Percentiles rank a stretch among this genome's conserved stretches.
phyloP scores from a whole-genome alignment of 2,797 vertebrate species.

The Halcyon badia region DNA sequence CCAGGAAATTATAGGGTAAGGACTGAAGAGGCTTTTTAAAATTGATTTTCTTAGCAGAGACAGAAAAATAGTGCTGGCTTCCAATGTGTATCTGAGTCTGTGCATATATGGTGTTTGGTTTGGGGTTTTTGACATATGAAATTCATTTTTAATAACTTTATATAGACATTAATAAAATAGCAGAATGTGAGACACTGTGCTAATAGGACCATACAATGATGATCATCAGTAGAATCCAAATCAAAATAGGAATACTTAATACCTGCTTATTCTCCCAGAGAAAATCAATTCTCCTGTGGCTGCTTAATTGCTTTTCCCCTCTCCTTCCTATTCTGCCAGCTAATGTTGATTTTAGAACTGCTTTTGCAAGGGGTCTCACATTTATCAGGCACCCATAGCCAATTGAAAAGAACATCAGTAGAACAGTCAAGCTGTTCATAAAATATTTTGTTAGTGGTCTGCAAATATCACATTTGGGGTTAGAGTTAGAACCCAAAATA shows the following conservation, averaged over 20 bases:
- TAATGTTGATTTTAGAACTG: background rate
- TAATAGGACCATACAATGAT: background rate
- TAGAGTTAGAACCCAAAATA: background rate
- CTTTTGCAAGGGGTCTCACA: background rate
- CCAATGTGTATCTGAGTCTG: background rate
- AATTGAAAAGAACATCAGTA: background rate
- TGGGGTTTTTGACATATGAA: background rate
- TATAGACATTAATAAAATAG: background rate
- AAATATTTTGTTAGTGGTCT: background rate
- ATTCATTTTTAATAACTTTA: background rate
- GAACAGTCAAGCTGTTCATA: background rate
- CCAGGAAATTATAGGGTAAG: conserved; percentile 16
- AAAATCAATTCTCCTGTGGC: background rate
- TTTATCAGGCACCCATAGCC: background rate
- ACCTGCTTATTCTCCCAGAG: background rate
- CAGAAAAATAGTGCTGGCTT: background rate
- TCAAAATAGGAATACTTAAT: background rate
- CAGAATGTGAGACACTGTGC: background rate
- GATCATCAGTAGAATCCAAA: background rate
- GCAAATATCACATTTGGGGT: background rate
- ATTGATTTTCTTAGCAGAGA: background rate
- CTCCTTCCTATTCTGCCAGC: background rate
- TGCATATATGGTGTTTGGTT: background rate
- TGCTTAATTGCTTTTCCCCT: conserved; percentile 2
- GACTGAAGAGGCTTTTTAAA: background rate